A percentile compares a stretch with the other conserved stretches of the same genome.
Evolutionary conservation across 2,113 vertebrate species (phyloP).

Genomic region (Merops nubicus): DNA sequence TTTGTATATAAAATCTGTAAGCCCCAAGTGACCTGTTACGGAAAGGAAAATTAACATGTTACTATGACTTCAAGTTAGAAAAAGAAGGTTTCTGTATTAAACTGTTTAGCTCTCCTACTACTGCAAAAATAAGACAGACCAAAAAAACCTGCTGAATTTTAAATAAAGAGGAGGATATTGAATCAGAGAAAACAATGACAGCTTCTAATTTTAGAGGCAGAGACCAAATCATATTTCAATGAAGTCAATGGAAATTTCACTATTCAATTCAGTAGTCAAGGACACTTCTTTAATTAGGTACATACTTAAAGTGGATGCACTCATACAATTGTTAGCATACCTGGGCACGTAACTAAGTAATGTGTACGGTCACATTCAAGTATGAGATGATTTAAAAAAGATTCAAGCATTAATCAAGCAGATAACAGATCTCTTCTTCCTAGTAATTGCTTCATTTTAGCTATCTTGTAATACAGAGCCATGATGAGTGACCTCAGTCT

Average conservation of each 20-base stretch:
- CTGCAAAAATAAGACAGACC: not conserved
- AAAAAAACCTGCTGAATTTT: not conserved
- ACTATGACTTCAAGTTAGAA: not conserved
- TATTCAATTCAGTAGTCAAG: not conserved
- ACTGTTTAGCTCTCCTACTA: not conserved
- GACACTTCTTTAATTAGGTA: not conserved
- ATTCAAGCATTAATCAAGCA: not conserved
- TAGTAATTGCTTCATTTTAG: not conserved
- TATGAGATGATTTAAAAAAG: not conserved
- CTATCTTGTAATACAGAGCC: not conserved
- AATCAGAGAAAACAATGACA: not conserved
- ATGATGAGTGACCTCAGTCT: not conserved
- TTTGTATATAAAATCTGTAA: not conserved
- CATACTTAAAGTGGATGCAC: not conserved
- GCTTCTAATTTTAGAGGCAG: not conserved
- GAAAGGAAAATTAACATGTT: not conserved
- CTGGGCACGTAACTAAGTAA: not conserved
- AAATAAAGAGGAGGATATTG: not conserved
- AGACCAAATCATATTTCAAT: not conserved
- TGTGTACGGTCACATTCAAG: not conserved
- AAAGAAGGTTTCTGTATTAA: not conserved
- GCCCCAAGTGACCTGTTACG: not conserved
- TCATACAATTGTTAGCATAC: not conserved
- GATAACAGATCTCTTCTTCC: not conserved
- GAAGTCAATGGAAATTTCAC: not conserved